Base-by-base conservation (phyloP, 2,888 invertebrate genomes). In the Penaeus monodon region DNA sequence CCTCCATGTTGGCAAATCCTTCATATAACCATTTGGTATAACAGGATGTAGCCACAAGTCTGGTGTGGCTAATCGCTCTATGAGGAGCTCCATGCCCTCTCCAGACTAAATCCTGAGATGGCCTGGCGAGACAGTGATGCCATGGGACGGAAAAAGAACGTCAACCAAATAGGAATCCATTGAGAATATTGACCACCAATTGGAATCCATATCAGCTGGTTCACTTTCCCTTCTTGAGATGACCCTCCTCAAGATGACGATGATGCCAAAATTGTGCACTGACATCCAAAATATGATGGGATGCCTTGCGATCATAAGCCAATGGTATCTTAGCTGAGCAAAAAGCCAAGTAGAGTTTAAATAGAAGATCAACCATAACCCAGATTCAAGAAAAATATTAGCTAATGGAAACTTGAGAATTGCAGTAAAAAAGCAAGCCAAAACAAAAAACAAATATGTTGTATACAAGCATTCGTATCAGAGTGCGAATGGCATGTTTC, bases 401-500 rank as follows among this genome's bases (percentile, higher is more conserved):
- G 92, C 91, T 68, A 92, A 91, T 4, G 92, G 91, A 90, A 93
- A 92, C 84, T 92, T 92, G 88, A 92, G 92, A n/a, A 93, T 89
- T 33, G 92, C 92, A 44, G 93, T 91, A n/a, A n/a, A n/a, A 93
- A 90, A 27, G 92, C 91, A 77, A 93, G 91, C 93, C 93, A 94
- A 4, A 38, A 93, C 85, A n/a, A 88, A 92, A 92, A 33, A 93
- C 91, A 66, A 92, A 90, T 70, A 92, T 91, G 91, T 94, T 94
- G 91, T 92, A 93, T 82, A 93, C 92, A 79, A 93, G 92, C 66
- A 93, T 89, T 85, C 92, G 92, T 91, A 93, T 92, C 24, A 93
- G 89, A 81, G 91, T 92, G 27, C 91, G 90, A 0, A 91, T 90
- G 6, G 91, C 79, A 88, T 92, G 91, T 85, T 92, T 92, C 91